Percentiles rank a stretch among this genome's conserved stretches.
Conservation (phyloP, 2,113 vertebrate genomes). For the Geococcyx californianus region DNA sequence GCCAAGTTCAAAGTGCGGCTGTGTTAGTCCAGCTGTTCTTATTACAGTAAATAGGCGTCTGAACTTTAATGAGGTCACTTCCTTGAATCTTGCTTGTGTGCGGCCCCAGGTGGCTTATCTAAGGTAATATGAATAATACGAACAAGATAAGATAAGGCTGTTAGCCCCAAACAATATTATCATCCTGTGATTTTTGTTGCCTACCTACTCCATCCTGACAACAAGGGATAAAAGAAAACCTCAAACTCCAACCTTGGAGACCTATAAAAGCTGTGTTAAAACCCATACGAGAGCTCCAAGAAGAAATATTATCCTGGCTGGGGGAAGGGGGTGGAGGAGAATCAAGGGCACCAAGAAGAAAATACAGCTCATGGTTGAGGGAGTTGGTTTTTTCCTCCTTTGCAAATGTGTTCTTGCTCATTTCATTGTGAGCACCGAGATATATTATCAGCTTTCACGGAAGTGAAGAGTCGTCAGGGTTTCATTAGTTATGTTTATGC, state of each 20-base stretch:
- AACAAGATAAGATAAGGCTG: slow-evolving; percentile 54
- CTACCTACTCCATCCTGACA: slow-evolving; percentile 39
- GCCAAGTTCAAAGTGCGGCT: slow-evolving; percentile 9
- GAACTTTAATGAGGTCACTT: slow-evolving; percentile 66
- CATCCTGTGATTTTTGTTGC: slow-evolving; percentile 43
- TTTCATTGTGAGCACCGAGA: slow-evolving; percentile 54
- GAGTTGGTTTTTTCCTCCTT: slow-evolving; percentile 34
- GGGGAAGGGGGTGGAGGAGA: slow-evolving; percentile 46
- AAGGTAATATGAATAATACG: slow-evolving; percentile 33
- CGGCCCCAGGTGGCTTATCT: slow-evolving; percentile 45
- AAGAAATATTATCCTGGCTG: slow-evolving; percentile 55
- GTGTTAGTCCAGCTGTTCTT: slow-evolving; percentile 46
- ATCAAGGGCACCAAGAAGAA: slow-evolving; percentile 23
- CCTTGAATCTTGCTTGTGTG: slow-evolving; percentile 24
- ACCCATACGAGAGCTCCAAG: background rate
- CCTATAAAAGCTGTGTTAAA: slow-evolving; percentile 37
- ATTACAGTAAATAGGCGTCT: slow-evolving; percentile 32
- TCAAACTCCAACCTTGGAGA: slow-evolving; percentile 46
- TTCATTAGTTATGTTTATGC: slow-evolving; percentile 77
- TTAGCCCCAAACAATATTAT: slow-evolving; percentile 39
- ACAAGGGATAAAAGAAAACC: slow-evolving; percentile 19
- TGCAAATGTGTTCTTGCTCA: slow-evolving; percentile 58
- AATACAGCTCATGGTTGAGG: slow-evolving; percentile 50
- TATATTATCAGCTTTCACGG: slow-evolving; percentile 65
- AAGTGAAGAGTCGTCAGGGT: slow-evolving; percentile 60